Conservation (phyloP, 1,140 invertebrate species). For the Hermatobates lingyangjiaoensis region DNA sequence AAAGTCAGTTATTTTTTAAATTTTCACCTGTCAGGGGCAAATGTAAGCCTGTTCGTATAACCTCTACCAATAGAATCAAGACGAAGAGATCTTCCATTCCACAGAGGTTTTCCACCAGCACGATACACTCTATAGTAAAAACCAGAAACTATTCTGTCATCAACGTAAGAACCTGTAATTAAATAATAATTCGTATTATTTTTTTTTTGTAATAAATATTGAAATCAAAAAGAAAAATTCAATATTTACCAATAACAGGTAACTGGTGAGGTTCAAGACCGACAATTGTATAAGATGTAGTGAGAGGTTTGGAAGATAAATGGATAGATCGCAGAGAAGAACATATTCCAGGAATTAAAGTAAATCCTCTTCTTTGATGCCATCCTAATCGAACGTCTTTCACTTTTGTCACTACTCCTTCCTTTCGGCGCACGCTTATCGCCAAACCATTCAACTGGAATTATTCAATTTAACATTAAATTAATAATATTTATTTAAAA, state of each 20-base stretch:
- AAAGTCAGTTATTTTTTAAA: too few relatives aligned
- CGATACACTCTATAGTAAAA: conserved; percentile 51
- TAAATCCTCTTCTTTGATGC: conserved; percentile 32
- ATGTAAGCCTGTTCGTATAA: conserved; percentile 56
- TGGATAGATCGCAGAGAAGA: conserved; percentile 35
- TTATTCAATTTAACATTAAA: not conserved
- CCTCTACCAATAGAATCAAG: conserved; percentile 49
- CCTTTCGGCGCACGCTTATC: conserved; percentile 29
- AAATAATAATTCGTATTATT: not conserved
- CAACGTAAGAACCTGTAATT: conserved; percentile 46
- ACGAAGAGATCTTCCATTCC: conserved; percentile 38
- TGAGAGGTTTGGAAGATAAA: conserved; percentile 35
- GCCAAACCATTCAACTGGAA: conserved; percentile 30
- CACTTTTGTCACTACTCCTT: conserved; percentile 29
- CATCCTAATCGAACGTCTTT: conserved; percentile 36
- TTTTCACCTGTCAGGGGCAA: conserved; percentile 45
- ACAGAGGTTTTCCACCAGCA: conserved; percentile 35
- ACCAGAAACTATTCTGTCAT: conserved; percentile 48
- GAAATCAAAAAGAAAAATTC: not conserved
- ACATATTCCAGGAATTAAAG: conserved; percentile 38
- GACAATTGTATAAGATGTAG: conserved; percentile 41
- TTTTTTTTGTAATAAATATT: not conserved
- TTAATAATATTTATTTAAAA: not conserved
- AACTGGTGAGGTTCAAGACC: conserved; percentile 47
- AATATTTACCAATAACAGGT: conserved; percentile 44